A percentile compares a stretch with the other conserved stretches of the same genome.
phyloP scores from a whole-genome alignment of 2,113 vertebrate species.

The Onychostoma macrolepis region DNA sequence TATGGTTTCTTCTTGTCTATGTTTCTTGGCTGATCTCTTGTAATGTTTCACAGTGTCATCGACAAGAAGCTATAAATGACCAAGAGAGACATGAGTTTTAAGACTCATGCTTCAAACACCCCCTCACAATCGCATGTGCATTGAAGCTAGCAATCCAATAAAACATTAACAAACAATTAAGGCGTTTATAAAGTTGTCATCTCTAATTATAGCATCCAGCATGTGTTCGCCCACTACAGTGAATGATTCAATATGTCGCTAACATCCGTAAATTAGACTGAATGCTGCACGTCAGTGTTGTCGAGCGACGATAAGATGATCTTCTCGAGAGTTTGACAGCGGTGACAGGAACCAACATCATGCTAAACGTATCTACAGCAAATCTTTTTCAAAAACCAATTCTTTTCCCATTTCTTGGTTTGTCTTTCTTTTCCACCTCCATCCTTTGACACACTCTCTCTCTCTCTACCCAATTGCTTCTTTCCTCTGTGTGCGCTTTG shows the following conservation, averaged over 20 bases:
- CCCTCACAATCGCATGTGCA: background rate
- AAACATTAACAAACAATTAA: constrained; percentile 38
- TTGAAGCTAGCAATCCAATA: background rate
- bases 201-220: constrained; percentile 36
- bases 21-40: background rate
- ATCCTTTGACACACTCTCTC: background rate
- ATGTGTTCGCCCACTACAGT: constrained; percentile 47
- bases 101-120: background rate
- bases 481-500: constrained; percentile 36
- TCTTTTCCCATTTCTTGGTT: constrained; percentile 46
- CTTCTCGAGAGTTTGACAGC: background rate
- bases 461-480: background rate
- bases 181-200: constrained; percentile 51
- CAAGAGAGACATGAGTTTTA: background rate
- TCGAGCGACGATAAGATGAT: background rate
- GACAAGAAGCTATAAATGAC: background rate
- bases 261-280: background rate
- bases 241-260: constrained; percentile 52
- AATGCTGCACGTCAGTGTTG: constrained; percentile 10
- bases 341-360: background rate
- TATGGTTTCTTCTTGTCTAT: background rate
- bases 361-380: background rate
- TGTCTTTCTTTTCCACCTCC: constrained; percentile 4
- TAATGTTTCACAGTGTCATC: background rate
- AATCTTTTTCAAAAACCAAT: background rate